Base-by-base conservation (phyloP, 2,888 invertebrate species). In the Auanema freiburgensis region DNA sequence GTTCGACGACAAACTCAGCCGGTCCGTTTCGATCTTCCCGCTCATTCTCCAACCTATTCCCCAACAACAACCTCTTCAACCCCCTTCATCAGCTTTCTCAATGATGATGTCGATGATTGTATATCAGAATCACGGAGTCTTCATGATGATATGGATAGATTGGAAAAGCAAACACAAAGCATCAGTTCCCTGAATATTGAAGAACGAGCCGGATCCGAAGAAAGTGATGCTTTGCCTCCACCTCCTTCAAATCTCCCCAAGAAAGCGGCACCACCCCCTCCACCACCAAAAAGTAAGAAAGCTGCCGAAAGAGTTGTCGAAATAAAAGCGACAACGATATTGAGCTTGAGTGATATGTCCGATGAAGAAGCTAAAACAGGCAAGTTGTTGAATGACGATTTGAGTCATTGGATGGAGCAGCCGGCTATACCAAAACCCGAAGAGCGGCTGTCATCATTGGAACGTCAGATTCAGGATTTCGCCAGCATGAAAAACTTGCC, bases 1-100 rank as follows among this genome's bases (percentile, higher is more conserved):
- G 74, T 84, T 79, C 16, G 86, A 83, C 67, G 79, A 71, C 61
- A 77, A 81, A 65, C 84, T 74, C 78, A 81, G 76, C 67, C 79
- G 72, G 67, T 86, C 11, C 83, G 76, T 23, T 71, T 79, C 54
- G 70, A 75, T 49, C 61, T 73, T 2, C 76, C 79, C 10, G 71
- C 74, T 4, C 49, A 58, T 3, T 55, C 62, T 3, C 33, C 53
- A 12, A 68, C 71, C 6, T 68, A 66, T 23, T 67, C 70, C 51
- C 67, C 69, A 42, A 67, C 66, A 41, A 66, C 67, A 23, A 68
- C 65, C 2, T 71, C 73, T 4, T 68, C 73, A 11, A 71, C 77
- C 10, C 76, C 76, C 4, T 71, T 77, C 50, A 71, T 73, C 21
- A 69, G 69, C 16, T 73, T 79, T 18, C 63, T 78, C 4, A 64